Percentiles rank a stretch among this genome's conserved stretches.
phyloP scores from a whole-genome alignment of 37 sponge, comb jelly and placozoan genomes.

The Spongia lamella region DNA sequence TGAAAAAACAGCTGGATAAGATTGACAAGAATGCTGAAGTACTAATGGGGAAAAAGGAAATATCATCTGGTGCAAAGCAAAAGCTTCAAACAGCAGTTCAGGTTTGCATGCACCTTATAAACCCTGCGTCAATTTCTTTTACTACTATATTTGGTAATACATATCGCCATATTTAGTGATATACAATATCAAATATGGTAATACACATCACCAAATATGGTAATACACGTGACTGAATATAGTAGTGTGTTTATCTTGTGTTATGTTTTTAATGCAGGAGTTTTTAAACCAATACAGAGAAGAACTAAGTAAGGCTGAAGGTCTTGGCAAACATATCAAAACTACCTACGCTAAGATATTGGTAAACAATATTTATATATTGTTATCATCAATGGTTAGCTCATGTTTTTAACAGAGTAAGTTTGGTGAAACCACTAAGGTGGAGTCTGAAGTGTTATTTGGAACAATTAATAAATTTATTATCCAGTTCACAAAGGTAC shows the following conservation, averaged over 20 bases:
- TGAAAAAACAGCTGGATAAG: constrained; percentile 71
- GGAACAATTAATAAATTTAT: constrained; percentile 49
- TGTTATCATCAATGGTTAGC: neutral
- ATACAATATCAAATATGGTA: too few relatives aligned
- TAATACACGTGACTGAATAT: too few relatives aligned
- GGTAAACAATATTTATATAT: constrained; percentile 22
- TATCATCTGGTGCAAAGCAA: constrained; percentile 19
- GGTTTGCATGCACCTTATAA: too few relatives aligned
- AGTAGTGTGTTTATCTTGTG: neutral
- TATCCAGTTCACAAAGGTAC: constrained; percentile 48
- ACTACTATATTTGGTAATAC: too few relatives aligned
- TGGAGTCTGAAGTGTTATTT: constrained; percentile 80
- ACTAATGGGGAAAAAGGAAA: constrained; percentile 22
- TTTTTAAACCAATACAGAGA: constrained; percentile 53
- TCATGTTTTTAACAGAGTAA: constrained; percentile 24
- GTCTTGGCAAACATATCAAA: constrained; percentile 50
- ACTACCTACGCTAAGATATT: constrained; percentile 42
- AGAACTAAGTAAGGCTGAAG: constrained; percentile 20
- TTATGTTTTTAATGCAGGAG: constrained; percentile 21
- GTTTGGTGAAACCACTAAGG: constrained; percentile 64
- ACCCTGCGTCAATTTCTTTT: too few relatives aligned
- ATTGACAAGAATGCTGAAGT: constrained; percentile 65
- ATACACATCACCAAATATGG: too few relatives aligned
- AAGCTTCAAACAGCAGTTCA: constrained; percentile 36
- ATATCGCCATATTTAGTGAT: too few relatives aligned